These are phyloP conservation scores for Lethenteron camtschaticum DNA, from an alignment of 2,113 vertebrate genomes.

Conservation along the genomic window DNA sequence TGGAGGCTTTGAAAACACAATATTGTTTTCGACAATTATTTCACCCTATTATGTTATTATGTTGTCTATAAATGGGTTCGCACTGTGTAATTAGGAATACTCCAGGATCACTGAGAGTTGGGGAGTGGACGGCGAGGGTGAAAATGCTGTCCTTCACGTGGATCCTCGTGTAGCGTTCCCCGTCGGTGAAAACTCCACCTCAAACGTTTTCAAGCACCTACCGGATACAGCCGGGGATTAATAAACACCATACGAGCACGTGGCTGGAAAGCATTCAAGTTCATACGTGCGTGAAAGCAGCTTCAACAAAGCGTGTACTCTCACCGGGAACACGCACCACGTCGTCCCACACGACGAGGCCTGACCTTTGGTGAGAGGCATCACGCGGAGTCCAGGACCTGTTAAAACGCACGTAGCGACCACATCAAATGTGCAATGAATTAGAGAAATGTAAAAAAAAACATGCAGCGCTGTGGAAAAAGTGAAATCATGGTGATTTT, in stretches of 20 bases:
- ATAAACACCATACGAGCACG: not conserved
- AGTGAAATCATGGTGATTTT: too few relatives aligned
- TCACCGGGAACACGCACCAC: conserved; percentile 43
- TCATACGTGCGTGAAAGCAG: too few relatives aligned
- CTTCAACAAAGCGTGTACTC: conserved; percentile 10
- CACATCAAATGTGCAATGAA: not conserved
- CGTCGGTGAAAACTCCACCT: conserved; percentile 42
- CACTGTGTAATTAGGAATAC: too few relatives aligned
- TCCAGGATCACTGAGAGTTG: conserved; percentile 11
- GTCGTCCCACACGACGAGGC: conserved; percentile 57
- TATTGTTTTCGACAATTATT: too few relatives aligned
- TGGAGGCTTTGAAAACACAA: too few relatives aligned
- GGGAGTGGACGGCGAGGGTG: conserved; percentile 35
- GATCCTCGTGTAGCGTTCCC: conserved; percentile 24
- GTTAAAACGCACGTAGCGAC: conserved; percentile 5
- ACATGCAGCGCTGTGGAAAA: too few relatives aligned
- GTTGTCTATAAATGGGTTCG: too few relatives aligned
- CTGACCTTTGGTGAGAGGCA: conserved; percentile 46
- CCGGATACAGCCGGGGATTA: not conserved
- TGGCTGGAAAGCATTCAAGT: conserved; percentile 7
- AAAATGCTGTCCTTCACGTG: conserved; percentile 38
- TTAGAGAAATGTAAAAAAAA: not conserved
- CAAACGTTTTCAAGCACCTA: conserved; percentile 59
- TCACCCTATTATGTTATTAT: too few relatives aligned
- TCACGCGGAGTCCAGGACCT: conserved; percentile 47